phyloP scores from a whole-genome alignment of 2,888 invertebrate genomes.

The Limulus polyphemus region DNA sequence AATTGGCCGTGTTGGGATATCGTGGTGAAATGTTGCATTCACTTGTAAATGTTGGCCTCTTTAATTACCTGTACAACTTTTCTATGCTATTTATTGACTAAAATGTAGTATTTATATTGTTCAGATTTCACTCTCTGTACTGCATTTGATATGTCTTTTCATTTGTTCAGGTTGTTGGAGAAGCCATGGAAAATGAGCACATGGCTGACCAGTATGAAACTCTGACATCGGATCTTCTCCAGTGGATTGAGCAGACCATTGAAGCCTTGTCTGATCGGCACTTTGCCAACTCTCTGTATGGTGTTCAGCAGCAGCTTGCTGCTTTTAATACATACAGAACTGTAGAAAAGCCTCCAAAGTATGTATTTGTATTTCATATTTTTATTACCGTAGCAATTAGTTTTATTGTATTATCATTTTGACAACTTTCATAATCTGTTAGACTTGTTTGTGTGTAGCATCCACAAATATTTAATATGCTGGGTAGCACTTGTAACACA shows the following conservation, averaged over 20 bases:
- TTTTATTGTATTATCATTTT: conserved; percentile 19
- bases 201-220: conserved; percentile 95
- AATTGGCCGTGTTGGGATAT: too few species aligned
- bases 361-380: conserved; percentile 30
- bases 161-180: conserved; percentile 52
- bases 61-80: too few species aligned
- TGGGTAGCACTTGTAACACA: too few species aligned
- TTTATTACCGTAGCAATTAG: background rate
- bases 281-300: conserved; percentile 88
- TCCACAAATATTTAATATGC: too few species aligned
- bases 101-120: too few species aligned
- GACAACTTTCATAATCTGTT: background rate
- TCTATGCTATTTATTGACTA: too few species aligned
- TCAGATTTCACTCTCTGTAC: too few species aligned
- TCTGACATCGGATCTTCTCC: conserved; percentile 79
- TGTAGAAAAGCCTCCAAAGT: conserved; percentile 97
- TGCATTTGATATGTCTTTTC: too few species aligned
- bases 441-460: background rate
- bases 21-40: too few species aligned
- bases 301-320: conserved; percentile 85
- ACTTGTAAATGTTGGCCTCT: too few species aligned
- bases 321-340: conserved; percentile 97
- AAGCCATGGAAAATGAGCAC: conserved; percentile 96
- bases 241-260: conserved; percentile 97
- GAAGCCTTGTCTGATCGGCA: conserved; percentile 80